Base-by-base conservation (phyloP, 2,113 vertebrate genomes). In the Scortum barcoo region DNA sequence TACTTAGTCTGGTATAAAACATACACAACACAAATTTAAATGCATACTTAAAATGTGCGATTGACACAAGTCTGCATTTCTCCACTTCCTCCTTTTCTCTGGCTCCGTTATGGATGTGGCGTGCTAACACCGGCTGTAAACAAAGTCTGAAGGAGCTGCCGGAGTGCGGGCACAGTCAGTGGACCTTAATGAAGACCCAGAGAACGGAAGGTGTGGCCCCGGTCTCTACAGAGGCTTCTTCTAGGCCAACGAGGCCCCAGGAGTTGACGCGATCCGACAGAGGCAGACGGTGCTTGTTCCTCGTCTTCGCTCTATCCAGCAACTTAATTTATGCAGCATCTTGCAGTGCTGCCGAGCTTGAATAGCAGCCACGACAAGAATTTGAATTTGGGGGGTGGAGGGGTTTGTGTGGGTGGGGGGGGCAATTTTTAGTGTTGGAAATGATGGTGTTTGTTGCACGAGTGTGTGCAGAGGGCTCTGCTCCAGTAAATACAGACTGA, bases 321-420 rank as follows among this genome's bases (percentile, higher is more conserved):
- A 20, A 76, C 84, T 93, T 95, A 91, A 95, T 94, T 93, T 93
- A 95, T 95, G 91, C 92, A 86, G 86, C 88, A 93, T 88, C 88
- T 93, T 93, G 91, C 92, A 77, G 89, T 84, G 88, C 86, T 50
- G 54, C 88, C 79, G 76, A 92, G 90, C 81, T 80, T 82, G 86
- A 92, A 89, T 76, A 88, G 82, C 60, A 69, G 86, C 85, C 78
- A 60, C 50, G 88, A 87, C 86, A 80, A 42, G 91, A 91, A 93
- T 92, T 85, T 85, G 65, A 93, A 91, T 90, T 90, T 67, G 17
- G 62, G 76, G 67, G n/a, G n/a, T n/a, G n/a, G n/a, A n/a, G n/a
- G n/a, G n/a, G n/a, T n/a, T n/a, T n/a, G n/a, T n/a, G n/a, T n/a
- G n/a, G n/a, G 76, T 78, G 84, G 65, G 71, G 74, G 82, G 53